A percentile compares a stretch with the other conserved stretches of the same genome.
These are phyloP conservation scores for Lemur catta DNA, from an alignment of 2,797 vertebrate genomes.

Conservation along the genomic window DNA sequence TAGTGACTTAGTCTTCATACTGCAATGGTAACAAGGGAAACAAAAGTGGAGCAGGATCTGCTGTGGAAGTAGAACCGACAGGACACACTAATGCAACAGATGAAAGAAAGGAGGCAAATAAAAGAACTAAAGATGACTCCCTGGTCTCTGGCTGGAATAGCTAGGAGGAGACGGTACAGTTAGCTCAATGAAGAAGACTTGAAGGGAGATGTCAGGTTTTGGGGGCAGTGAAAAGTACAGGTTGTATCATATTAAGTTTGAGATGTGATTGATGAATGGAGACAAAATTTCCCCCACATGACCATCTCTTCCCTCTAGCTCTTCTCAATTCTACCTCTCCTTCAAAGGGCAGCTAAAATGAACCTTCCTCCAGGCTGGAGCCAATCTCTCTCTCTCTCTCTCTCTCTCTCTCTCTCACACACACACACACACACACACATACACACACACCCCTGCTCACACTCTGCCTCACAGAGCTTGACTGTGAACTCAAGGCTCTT, in stretches of 20 bases:
- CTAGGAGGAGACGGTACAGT: not conserved
- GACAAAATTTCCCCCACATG: not conserved
- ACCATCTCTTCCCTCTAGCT: not conserved
- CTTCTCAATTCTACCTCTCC: not conserved
- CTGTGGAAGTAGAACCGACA: not conserved
- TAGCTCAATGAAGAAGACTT: not conserved
- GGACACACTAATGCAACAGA: not conserved
- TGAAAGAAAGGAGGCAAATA: not conserved
- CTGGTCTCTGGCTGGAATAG: not conserved
- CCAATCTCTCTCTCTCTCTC: too few relatives aligned
- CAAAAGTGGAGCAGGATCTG: not conserved
- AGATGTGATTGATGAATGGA: not conserved
- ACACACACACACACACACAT: too few relatives aligned
- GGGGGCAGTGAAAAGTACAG: not conserved
- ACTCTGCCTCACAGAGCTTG: not conserved
- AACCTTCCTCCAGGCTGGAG: not conserved
- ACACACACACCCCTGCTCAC: not conserved
- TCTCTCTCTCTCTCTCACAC: too few relatives aligned
- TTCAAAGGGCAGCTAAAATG: not conserved
- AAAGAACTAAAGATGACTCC: not conserved
- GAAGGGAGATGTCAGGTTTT: too few relatives aligned
- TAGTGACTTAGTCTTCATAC: not conserved
- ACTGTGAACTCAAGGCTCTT: not conserved
- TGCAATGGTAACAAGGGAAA: not conserved
- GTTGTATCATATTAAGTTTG: not conserved